Conservation (phyloP, 2,113 vertebrate species). For the Ardeotis arabs region DNA sequence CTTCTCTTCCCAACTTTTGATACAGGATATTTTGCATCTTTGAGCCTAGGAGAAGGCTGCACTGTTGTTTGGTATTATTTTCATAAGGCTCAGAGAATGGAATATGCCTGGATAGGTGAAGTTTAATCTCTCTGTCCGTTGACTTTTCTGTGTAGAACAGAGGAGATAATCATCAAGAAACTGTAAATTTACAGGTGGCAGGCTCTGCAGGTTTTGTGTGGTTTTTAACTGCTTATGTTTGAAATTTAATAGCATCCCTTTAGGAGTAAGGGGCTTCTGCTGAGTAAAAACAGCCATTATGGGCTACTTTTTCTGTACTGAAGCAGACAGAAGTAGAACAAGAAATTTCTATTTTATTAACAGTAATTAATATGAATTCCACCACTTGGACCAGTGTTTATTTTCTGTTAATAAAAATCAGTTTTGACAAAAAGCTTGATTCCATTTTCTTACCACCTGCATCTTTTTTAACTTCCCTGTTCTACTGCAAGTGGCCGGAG, state of each 20-base stretch:
- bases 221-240: not conserved
- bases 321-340: not conserved
- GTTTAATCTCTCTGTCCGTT: not conserved
- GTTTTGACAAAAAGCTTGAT: conserved; percentile 76
- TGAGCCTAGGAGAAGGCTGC: not conserved
- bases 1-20: not conserved
- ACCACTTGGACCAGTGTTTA: conserved; percentile 67
- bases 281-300: not conserved
- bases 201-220: not conserved
- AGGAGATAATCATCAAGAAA: not conserved
- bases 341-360: conserved; percentile 69
- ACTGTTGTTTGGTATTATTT: not conserved
- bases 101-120: not conserved
- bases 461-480: not conserved
- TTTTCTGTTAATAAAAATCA: conserved; percentile 87
- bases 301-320: conserved; percentile 5
- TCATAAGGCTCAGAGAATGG: not conserved
- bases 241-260: not conserved
- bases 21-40: not conserved
- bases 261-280: not conserved
- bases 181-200: not conserved
- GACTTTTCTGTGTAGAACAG: not conserved
- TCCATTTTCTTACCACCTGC: conserved; percentile 22
- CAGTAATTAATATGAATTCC: conserved; percentile 50
- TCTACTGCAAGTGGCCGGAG: conserved; percentile 12